phyloP scores from a whole-genome alignment of 2,113 vertebrate species.

The Corythornis vintsioides region DNA sequence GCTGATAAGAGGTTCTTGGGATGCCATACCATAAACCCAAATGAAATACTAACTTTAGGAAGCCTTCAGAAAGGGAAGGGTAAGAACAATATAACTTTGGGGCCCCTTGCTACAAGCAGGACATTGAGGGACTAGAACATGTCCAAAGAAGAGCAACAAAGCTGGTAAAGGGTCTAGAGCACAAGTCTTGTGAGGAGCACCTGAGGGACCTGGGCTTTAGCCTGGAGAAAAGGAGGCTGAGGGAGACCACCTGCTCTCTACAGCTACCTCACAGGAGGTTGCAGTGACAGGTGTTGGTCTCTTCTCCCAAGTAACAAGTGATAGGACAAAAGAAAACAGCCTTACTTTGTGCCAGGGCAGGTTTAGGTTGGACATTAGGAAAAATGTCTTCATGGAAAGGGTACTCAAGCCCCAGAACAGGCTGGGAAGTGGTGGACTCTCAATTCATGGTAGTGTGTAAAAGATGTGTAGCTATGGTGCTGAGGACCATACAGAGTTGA shows the following conservation, averaged over 20 bases:
- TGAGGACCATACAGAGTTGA: background rate
- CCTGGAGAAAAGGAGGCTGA: background rate
- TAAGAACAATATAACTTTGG: background rate
- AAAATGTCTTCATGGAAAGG: background rate
- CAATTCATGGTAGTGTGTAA: background rate
- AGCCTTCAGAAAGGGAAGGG: background rate
- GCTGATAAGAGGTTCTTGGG: background rate
- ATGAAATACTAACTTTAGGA: background rate
- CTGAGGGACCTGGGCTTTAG: background rate
- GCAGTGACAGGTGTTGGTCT: fast-evolving
- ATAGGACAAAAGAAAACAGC: background rate
- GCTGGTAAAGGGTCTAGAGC: background rate
- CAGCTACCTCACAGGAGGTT: background rate
- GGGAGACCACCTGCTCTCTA: background rate
- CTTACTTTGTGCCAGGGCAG: background rate
- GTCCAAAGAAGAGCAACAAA: background rate
- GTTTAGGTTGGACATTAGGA: background rate
- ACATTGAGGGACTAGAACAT: fast-evolving
- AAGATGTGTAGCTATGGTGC: fast-evolving
- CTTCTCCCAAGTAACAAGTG: background rate
- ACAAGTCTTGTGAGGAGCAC: background rate
- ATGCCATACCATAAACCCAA: background rate
- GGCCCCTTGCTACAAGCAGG: background rate
- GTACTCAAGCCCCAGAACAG: too few species aligned
- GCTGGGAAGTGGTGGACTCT: background rate